phyloP scores from a whole-genome alignment of 2,888 invertebrate genomes.

The Brenthis hecate region DNA sequence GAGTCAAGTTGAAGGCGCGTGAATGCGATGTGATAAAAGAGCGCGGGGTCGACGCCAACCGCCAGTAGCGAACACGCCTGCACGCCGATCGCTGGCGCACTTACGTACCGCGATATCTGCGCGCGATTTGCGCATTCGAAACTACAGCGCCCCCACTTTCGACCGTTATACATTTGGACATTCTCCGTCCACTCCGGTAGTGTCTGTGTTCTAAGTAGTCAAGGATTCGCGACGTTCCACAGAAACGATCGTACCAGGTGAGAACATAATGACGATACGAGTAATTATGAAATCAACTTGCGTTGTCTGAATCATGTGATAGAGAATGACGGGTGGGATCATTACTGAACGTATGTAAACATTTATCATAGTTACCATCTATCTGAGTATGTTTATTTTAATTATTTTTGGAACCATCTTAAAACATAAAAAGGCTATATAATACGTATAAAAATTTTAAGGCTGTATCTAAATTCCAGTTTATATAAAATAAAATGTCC shows the following conservation, averaged over 20 bases:
- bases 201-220: slow-evolving; percentile 68
- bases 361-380: slow-evolving; percentile 13
- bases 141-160: slow-evolving; percentile 54
- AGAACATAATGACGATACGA: slow-evolving; percentile 47
- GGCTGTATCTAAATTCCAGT: no score
- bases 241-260: slow-evolving; percentile 59
- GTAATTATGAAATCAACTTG: slow-evolving; percentile 46
- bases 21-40: slow-evolving; percentile 77
- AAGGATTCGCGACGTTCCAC: slow-evolving; percentile 49
- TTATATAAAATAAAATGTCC: no score
- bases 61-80: slow-evolving; percentile 70
- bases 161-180: slow-evolving; percentile 47
- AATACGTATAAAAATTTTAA: no score
- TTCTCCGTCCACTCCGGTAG: slow-evolving; percentile 58
- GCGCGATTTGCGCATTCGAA: slow-evolving; percentile 50
- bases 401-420: neutral
- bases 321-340: slow-evolving; percentile 39
- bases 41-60: slow-evolving; percentile 65
- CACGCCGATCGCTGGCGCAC: slow-evolving; percentile 63
- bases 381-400: slow-evolving; percentile 5
- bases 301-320: slow-evolving; percentile 64
- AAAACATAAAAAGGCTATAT: neutral
- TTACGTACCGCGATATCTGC: slow-evolving; percentile 40
- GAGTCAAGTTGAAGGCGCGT: slow-evolving; percentile 77
- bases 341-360: slow-evolving; percentile 22